Evolutionary conservation across 2,797 vertebrate genomes (phyloP), one percentile per base, ranked within the genome.

Genomic region (Channa striata): DNA sequence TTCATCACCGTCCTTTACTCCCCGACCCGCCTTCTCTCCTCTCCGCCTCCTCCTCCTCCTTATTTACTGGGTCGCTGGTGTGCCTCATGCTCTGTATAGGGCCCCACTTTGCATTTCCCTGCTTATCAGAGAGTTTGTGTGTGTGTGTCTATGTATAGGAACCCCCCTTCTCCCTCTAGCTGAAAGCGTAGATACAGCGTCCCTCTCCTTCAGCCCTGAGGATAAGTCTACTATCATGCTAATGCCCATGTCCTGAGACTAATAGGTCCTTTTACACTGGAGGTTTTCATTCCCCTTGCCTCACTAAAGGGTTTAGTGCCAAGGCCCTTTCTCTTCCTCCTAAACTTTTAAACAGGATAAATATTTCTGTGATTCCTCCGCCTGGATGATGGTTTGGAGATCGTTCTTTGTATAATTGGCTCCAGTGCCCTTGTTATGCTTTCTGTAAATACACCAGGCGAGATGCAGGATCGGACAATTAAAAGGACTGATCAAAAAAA

Each of bases 171-270:
- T 89, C 81, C 80, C 14, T 63, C 79, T 62, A 54, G 83, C 87
- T 92, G 88, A 92, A 92, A 91, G 93, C 91, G 68, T 56, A 87
- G 87, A 91, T 91, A 92, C 89, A 86, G 93, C 91, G 91, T 92
- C 91, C 91, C 91, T 92, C 92, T 92, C 91, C 91, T 93, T 89
- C 89, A 90, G 88, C 87, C 91, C 91, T 43, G 78, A 91, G 92
- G 93, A 92, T 95, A 94, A 94, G 93, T 90, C 94, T 94, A 93
- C 92, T 94, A 90, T 95, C 89, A 94, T 95, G 93, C 93, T 94
- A 95, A 95, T 95, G 83, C 43, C 81, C 86, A 84, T 93, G 93
- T 93, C 91, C 92, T 93, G 90, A 93, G 91, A 93, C 93, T 94
- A 95, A 95, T 94, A 93, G 93, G 92, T 87, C 91, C 90, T 93